phyloP scores from a whole-genome alignment of 2,888 invertebrate species.

The Coenonympha arcania region DNA sequence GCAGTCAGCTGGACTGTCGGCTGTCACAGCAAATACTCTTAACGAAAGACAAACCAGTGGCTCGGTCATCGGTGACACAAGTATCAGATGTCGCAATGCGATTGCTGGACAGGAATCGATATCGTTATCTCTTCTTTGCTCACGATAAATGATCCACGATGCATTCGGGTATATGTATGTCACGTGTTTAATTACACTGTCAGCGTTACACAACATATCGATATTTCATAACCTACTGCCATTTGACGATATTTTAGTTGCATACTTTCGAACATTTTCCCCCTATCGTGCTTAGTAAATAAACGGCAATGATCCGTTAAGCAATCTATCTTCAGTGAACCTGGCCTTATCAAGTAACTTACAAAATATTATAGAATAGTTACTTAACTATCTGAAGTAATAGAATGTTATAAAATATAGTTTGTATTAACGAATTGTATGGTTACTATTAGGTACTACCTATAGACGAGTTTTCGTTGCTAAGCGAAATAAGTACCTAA shows the following conservation, averaged over 20 bases:
- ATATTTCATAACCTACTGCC: conserved; percentile 12
- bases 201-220: conserved; percentile 29
- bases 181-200: conserved; percentile 52
- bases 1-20: no score
- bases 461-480: no score
- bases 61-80: conserved; percentile 40
- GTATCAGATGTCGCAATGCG: conserved; percentile 60
- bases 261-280: not conserved
- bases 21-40: conserved; percentile 3
- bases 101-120: conserved; percentile 60
- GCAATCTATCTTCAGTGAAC: not conserved
- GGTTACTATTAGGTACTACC: no score
- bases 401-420: no score
- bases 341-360: not conserved
- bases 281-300: not conserved
- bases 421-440: no score
- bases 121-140: conserved; percentile 58
- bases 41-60: conserved; percentile 43
- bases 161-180: conserved; percentile 56
- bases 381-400: not conserved
- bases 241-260: conserved; percentile 16
- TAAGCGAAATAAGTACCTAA: no score
- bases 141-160: conserved; percentile 53
- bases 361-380: not conserved
- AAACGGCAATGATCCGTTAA: conserved; percentile 1